A percentile compares a stretch with the other conserved stretches of the same genome.
Conservation (phyloP, 2,113 vertebrate genomes). For the Syngnathus typhle region DNA sequence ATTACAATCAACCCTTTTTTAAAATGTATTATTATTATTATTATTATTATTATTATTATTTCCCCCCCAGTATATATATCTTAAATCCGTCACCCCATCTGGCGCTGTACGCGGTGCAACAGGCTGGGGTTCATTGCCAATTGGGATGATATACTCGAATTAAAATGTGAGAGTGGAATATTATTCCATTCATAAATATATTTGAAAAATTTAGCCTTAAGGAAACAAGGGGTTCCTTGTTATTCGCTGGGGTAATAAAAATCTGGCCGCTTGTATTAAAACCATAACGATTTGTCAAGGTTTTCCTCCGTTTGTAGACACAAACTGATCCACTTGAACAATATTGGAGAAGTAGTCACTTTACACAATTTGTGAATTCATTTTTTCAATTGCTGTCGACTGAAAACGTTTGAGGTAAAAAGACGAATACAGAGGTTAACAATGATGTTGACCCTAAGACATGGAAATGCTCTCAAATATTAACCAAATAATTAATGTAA, state of each 20-base stretch:
- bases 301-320: neutral
- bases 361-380: neutral
- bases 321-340: neutral
- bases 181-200: neutral
- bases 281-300: neutral
- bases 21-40: neutral
- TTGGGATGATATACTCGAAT: constrained; percentile 11
- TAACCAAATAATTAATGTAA: neutral
- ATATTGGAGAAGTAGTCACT: neutral
- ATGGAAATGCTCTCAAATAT: neutral
- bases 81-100: constrained; percentile 24
- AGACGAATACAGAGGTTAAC: neutral
- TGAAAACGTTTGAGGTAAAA: neutral
- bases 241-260: neutral
- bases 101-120: constrained; percentile 45
- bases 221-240: neutral
- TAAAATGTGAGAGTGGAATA: neutral
- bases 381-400: neutral
- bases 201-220: neutral
- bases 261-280: neutral
- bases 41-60: neutral
- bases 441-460: neutral
- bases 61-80: neutral
- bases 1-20: neutral
- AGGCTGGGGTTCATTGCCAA: constrained; percentile 28